Evolutionary conservation across 92 coral and sea anemone species (phyloP), one percentile per base, ranked within the genome.

Genomic region (Zoanthus sansibaricus): DNA sequence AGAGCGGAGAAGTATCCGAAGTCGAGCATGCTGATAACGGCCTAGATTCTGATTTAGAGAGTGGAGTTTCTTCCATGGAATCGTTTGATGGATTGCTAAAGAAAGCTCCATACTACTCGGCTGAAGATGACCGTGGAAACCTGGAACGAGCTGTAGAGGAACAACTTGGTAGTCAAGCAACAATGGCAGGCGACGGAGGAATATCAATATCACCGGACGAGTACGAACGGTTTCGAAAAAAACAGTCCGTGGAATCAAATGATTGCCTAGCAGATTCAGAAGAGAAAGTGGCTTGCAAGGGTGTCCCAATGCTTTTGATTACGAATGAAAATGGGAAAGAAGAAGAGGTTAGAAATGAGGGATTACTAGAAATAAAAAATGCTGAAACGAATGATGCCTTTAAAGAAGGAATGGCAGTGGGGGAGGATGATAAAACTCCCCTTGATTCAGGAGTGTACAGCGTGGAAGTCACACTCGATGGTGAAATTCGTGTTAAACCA

Each of bases 51-150:
- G 98, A 94, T 76, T 71, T 91, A 72, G 98, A 94, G 73, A 94
- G 98, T 59, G 98, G 98, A 2, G 98, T 94, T 12, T 94, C 98
- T 3, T 94, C 98, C 17, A 94, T 94, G 98, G 98, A 94, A 75
- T 94, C 98, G 16, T 91, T 94, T 42, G 98, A 94, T 59, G 94
- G 94, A 13, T 54, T 93, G 17, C 70, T 93, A 14, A 92, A 87
- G 49, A 88, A 87, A n/a, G 89, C 78, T 71, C 85, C 79, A 56
- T 82, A 91, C 55, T 49, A 49, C 44, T 72, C 56, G n/a, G 18
- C 83, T 1, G 86, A 82, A 13, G 91, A 69, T 72, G 90, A 84
- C n/a, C 83, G 59, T 44, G 61, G 54, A n/a, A 89, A 84, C 25
- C 70, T 46, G 3, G 71, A 49, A 8, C 82, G 71, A 37, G 78